Conservation (phyloP, 2,797 vertebrate genomes). For the Diceros bicornis region DNA sequence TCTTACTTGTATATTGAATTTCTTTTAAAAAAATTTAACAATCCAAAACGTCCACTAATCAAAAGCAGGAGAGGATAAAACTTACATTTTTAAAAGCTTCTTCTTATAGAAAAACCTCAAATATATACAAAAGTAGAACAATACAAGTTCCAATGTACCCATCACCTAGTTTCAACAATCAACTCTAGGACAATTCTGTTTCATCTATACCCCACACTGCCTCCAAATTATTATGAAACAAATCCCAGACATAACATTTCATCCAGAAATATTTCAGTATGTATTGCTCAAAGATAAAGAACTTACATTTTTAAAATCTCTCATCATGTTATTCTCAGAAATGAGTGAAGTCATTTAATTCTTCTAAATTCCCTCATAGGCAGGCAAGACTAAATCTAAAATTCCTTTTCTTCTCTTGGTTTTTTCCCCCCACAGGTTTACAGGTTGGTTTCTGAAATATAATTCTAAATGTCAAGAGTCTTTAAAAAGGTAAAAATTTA, state of each 20-base stretch:
- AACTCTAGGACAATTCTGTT: background rate
- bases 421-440: background rate
- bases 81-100: background rate
- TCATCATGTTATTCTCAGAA: conserved; percentile 11
- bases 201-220: background rate
- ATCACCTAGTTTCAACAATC: background rate
- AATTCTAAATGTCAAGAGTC: background rate
- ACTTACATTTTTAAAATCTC: background rate
- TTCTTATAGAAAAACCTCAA: conserved; percentile 43
- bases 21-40: background rate
- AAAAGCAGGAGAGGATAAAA: conserved; percentile 34
- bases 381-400: conserved; percentile 20
- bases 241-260: background rate
- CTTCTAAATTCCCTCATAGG: conserved; percentile 13
- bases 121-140: conserved; percentile 23
- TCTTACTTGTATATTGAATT: background rate
- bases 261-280: conserved; percentile 1
- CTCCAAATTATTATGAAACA: background rate
- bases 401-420: conserved; percentile 21
- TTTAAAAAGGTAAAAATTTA: conserved; percentile 58
- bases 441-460: conserved; percentile 48
- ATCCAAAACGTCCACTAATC: background rate
- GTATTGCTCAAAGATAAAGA: conserved; percentile 22
- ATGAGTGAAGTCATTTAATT: background rate
- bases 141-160: background rate